These are phyloP conservation scores for Latrodectus geometricus DNA, from an alignment of 1,140 invertebrate genomes.

Conservation along the genomic window DNA sequence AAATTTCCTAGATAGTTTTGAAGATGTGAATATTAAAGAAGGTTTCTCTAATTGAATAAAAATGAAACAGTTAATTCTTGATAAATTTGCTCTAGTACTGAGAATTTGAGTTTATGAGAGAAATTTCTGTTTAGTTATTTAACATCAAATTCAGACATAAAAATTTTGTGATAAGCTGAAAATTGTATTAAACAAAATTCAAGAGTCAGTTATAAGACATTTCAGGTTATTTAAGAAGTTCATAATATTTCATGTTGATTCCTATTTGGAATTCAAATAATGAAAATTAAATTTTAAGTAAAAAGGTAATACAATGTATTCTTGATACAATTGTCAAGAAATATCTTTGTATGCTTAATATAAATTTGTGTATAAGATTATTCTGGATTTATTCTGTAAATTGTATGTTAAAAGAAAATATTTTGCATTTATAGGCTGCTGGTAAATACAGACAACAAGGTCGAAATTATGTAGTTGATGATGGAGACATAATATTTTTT, in stretches of 20 bases:
- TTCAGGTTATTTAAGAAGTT: background rate
- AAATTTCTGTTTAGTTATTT: too few relatives aligned
- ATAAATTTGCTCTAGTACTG: too few relatives aligned
- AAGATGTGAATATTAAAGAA: too few relatives aligned
- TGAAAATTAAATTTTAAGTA: background rate
- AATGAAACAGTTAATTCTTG: too few relatives aligned
- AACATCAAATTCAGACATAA: too few relatives aligned
- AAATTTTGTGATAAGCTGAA: background rate
- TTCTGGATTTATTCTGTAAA: constrained; percentile 16
- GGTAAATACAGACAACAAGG: constrained; percentile 99
- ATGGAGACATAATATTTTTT: constrained; percentile 99
- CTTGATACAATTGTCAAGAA: too few relatives aligned
- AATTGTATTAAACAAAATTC: too few relatives aligned
- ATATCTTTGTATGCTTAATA: too few relatives aligned
- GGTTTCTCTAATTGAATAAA: too few relatives aligned
- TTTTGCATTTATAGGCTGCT: constrained; percentile 76
- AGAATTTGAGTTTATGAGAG: too few relatives aligned
- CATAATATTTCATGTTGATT: background rate
- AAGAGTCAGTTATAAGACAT: background rate
- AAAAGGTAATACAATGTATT: background rate
- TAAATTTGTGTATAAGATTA: background rate
- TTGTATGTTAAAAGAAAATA: background rate
- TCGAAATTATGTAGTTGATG: constrained; percentile 95
- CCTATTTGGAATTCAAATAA: background rate
- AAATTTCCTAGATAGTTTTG: too few relatives aligned